These are phyloP conservation scores for Neoniphon sammara DNA, from an alignment of 2,797 vertebrate species.

Conservation along the genomic window DNA sequence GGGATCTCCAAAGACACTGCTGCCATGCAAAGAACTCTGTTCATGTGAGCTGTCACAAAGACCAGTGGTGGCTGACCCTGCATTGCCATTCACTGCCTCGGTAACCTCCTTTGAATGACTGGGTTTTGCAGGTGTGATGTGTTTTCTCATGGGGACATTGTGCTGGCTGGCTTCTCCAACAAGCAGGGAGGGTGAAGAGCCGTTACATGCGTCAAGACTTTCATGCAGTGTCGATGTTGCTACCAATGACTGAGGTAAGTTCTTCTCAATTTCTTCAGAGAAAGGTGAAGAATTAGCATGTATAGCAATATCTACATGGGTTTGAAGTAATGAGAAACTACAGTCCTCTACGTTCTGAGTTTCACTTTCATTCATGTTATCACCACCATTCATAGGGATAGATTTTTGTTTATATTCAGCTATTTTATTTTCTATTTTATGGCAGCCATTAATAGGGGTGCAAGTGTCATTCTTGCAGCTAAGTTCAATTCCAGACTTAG, in stretches of 20 bases:
- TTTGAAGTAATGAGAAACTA: constrained; percentile 40
- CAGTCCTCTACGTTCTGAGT: constrained; percentile 31
- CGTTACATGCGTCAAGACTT: constrained; percentile 20
- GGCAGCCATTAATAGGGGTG: neutral
- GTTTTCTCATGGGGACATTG: neutral
- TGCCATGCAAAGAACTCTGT: neutral
- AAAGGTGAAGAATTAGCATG: neutral
- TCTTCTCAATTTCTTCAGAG: neutral
- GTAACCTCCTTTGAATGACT: neutral
- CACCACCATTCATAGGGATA: neutral
- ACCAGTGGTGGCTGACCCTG: neutral
- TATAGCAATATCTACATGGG: constrained; percentile 2
- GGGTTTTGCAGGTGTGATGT: neutral
- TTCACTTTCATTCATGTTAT: no score
- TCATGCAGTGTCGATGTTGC: no score
- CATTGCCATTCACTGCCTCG: neutral
- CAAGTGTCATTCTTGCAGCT: neutral
- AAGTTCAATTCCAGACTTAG: neutral
- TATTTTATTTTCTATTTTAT: no score
- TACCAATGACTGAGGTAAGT: no score
- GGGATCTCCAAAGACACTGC: neutral
- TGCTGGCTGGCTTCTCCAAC: neutral
- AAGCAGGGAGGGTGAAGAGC: constrained; percentile 55
- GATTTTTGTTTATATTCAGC: neutral
- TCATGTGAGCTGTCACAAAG: constrained; percentile 10